Conservation (phyloP, 2,113 vertebrate genomes). For the human region DNA sequence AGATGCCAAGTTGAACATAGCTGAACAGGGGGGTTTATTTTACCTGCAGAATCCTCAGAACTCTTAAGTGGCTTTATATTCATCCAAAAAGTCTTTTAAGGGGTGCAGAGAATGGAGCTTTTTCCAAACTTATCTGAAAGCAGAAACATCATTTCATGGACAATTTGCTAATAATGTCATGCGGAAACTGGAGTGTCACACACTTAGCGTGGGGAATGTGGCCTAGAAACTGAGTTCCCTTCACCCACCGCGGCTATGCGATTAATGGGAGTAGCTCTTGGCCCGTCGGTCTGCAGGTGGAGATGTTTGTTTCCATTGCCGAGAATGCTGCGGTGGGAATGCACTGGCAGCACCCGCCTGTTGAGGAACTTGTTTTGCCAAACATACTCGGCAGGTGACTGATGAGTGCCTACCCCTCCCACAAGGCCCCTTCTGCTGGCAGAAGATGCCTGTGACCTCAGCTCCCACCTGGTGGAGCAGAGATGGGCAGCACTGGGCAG, state of each 20-base stretch:
- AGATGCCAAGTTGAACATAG: background rate
- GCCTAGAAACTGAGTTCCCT: background rate
- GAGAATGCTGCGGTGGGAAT: background rate
- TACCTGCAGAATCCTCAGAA: background rate
- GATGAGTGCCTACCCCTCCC: background rate
- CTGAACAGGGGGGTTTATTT: background rate
- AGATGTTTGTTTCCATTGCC: background rate
- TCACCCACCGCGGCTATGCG: rapidly evolving
- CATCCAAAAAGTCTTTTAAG: background rate
- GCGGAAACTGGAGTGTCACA: background rate
- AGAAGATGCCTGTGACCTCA: background rate
- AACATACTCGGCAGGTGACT: background rate
- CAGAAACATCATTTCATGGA: background rate
- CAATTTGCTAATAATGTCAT: background rate
- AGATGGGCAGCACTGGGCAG: background rate
- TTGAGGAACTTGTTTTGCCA: background rate
- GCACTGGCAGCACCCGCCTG: background rate
- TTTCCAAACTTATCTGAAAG: background rate
- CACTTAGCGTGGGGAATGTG: rapidly evolving
- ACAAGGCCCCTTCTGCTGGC: background rate
- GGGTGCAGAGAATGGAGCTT: background rate
- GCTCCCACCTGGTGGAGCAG: background rate
- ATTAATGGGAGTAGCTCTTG: too few relatives aligned
- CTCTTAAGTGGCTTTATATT: background rate
- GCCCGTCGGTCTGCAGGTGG: background rate